Conservation (phyloP, 2,113 vertebrate species). For the Psilopsiagon aurifrons region DNA sequence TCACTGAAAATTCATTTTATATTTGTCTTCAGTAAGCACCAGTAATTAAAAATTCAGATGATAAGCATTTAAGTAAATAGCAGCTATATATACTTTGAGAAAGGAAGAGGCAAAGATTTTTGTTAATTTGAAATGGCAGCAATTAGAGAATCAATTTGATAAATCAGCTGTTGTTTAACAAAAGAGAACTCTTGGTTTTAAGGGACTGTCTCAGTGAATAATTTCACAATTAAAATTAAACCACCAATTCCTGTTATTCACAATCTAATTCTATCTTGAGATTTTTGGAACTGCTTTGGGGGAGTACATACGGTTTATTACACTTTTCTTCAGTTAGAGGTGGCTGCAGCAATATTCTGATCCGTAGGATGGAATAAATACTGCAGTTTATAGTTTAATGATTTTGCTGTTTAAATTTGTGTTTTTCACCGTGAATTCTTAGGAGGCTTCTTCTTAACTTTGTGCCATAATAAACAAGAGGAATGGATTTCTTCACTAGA, state of each 20-base stretch:
- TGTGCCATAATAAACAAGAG: background rate
- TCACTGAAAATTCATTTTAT: background rate
- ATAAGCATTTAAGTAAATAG: background rate
- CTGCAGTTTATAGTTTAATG: background rate
- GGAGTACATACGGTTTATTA: background rate
- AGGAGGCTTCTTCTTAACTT: background rate
- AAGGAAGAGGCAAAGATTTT: background rate
- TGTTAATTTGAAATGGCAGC: background rate
- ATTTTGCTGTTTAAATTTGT: background rate
- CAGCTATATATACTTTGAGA: background rate
- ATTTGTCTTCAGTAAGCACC: background rate
- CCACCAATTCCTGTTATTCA: background rate
- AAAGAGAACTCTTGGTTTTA: background rate
- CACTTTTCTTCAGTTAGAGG: background rate
- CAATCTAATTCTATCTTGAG: background rate
- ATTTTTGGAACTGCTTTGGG: background rate
- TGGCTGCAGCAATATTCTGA: background rate
- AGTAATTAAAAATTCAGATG: background rate
- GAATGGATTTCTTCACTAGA: background rate
- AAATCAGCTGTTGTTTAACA: slow-evolving; percentile 19
- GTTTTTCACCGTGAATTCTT: background rate
- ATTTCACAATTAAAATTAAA: slow-evolving; percentile 11
- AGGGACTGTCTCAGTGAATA: background rate
- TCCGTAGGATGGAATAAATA: background rate
- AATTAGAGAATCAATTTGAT: background rate